A percentile compares a stretch with the other conserved stretches of the same genome.
Conservation (phyloP, 1,140 invertebrate genomes). For the Eciton burchellii region DNA sequence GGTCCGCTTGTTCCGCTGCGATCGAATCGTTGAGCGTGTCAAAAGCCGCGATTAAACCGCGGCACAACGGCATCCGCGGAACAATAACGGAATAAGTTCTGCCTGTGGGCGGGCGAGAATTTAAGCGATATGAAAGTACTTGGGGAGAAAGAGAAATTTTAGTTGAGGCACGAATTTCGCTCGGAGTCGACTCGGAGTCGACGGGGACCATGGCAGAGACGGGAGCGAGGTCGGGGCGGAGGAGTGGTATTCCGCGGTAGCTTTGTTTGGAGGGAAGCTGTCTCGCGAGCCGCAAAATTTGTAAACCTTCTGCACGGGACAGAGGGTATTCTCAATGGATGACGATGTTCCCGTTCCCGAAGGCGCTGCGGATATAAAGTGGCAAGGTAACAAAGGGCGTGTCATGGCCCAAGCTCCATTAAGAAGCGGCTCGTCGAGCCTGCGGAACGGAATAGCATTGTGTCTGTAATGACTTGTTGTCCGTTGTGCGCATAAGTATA, state of each 20-base stretch:
- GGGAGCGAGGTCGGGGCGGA: background rate
- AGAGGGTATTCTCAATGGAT: slow-evolving; percentile 30
- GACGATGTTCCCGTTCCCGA: slow-evolving; percentile 33
- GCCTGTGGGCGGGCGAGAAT: background rate
- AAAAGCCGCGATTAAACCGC: slow-evolving; percentile 59
- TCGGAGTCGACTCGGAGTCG: background rate
- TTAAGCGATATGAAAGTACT: slow-evolving; percentile 61
- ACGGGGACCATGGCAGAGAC: background rate
- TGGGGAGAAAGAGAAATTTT: slow-evolving; percentile 50
- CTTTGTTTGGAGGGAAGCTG: slow-evolving; percentile 2
- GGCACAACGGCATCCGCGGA: slow-evolving; percentile 30
- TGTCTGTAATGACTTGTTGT: slow-evolving; percentile 38
- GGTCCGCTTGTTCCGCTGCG: slow-evolving; percentile 28
- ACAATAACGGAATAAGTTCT: slow-evolving; percentile 69
- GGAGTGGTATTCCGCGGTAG: slow-evolving; percentile 21
- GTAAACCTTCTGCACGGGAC: slow-evolving; percentile 20
- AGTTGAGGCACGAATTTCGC: slow-evolving; percentile 22
- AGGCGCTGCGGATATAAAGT: slow-evolving; percentile 19
- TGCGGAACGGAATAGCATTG: slow-evolving; percentile 40
- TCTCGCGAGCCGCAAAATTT: slow-evolving; percentile 54
- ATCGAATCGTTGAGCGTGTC: slow-evolving; percentile 65
- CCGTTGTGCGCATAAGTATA: background rate
- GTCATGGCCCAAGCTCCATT: slow-evolving; percentile 27
- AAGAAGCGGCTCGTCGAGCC: slow-evolving; percentile 31
- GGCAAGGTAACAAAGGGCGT: slow-evolving; percentile 39